Base-by-base conservation (phyloP, 2,797 vertebrate genomes). In the Sebastes iracundus region DNA sequence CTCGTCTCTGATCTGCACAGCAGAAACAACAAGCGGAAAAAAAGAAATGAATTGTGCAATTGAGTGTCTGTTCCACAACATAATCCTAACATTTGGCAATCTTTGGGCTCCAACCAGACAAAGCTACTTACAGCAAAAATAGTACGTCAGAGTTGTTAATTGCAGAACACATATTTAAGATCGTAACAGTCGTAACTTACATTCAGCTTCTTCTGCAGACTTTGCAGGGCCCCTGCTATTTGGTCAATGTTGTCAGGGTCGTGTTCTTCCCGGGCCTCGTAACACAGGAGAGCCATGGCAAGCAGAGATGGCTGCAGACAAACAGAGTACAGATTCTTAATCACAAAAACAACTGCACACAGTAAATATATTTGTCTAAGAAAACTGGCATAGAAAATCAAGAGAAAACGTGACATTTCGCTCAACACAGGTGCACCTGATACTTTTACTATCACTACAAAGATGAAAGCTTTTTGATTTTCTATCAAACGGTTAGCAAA, bases 221-320 rank as follows among this genome's bases (percentile, higher is more conserved):
- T 89, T 81, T 95, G 95, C 84, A 98, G 53, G 5, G 89, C 89
- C 66, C 96, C 97, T 0, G 84, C 90, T 88, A 98, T 88, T 75
- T 97, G 94, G 56, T 90, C 82, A 62, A 23, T 33, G 87, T 92
- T 79, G 93, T 94, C 92, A 1, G 88, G 93, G 64, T 93, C 93
- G 27, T 95, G 96, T 86, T 97, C 94, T 74, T 98, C 97, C 87
- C 97, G 95, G 13, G 94, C 93, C 82, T 98, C 97, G 58, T 96
- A 85, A 22, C 95, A 96, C 86, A 99, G 58, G 82, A 99, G 92
- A 63, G 97, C 96, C 86, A 98, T 79, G 4, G 97, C 97, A 69
- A 99, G 93, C 80, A 98, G 90, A 80, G 98, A 99, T 53, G 97
- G 97, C 99, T 99, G 90, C 14, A 84, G 25, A 77, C 82, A 64